Conservation (phyloP, 2,888 invertebrate genomes). For the Andricus curvator region DNA sequence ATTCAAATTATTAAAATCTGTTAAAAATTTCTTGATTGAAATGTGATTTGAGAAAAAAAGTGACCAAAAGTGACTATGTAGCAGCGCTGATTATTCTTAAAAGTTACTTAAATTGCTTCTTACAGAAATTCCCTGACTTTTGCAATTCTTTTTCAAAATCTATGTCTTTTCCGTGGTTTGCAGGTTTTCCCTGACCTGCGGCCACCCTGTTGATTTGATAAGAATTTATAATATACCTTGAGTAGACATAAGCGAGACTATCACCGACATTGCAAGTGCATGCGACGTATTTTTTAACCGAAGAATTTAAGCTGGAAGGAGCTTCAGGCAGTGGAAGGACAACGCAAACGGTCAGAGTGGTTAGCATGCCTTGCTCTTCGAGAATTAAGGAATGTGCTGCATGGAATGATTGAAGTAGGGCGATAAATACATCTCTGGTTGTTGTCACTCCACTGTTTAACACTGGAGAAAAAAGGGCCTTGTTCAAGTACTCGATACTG, state of each 20-base stretch:
- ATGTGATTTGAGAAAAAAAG: too few species aligned
- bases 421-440: slow-evolving; percentile 87
- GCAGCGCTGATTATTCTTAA: too few species aligned
- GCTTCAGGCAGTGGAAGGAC: slow-evolving; percentile 81
- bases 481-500: slow-evolving; percentile 89
- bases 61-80: too few species aligned
- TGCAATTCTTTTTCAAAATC: too few species aligned
- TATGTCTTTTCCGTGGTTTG: too few species aligned
- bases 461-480: slow-evolving; percentile 82
- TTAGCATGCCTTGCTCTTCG: slow-evolving; percentile 89
- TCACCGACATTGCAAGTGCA: slow-evolving; percentile 95
- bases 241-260: slow-evolving; percentile 92
- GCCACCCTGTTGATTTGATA: not conserved
- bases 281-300: slow-evolving; percentile 82
- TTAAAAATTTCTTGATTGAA: too few species aligned
- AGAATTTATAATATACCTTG: slow-evolving; percentile 78
- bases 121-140: too few species aligned
- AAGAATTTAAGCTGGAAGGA: slow-evolving; percentile 60
- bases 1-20: too few species aligned
- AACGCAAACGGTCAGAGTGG: slow-evolving; percentile 90
- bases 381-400: slow-evolving; percentile 92
- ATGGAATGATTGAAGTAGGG: slow-evolving; percentile 88
- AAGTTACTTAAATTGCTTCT: too few species aligned
- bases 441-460: slow-evolving; percentile 76
- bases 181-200: too few species aligned